Percentiles rank a stretch among this genome's conserved stretches.
phyloP scores from a whole-genome alignment of 2,888 invertebrate species.

The Cephus runcator region DNA sequence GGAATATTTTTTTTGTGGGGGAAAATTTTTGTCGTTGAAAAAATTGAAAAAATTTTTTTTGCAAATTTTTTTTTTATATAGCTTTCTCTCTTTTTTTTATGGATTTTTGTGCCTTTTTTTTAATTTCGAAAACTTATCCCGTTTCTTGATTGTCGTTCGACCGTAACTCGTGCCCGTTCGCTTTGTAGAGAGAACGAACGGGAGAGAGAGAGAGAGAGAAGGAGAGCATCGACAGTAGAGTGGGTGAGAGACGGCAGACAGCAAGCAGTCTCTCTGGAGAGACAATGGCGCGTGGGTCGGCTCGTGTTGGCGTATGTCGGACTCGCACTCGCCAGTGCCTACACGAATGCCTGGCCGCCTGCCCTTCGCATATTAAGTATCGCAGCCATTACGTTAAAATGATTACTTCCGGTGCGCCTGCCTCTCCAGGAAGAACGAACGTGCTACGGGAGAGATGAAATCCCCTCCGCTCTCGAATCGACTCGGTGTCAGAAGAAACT shows the following conservation, averaged over 20 bases:
- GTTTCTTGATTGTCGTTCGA: no score
- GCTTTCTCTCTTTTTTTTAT: no score
- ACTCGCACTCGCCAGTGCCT: constrained; percentile 26
- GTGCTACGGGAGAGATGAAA: no score
- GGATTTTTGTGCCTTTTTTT: no score
- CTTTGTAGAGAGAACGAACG: not conserved
- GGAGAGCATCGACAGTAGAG: not conserved
- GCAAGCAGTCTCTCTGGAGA: constrained; percentile 14
- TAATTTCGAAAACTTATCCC: no score
- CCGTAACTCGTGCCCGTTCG: no score
- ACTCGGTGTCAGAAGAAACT: no score
- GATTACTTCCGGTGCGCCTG: constrained; percentile 51
- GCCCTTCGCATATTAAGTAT: constrained; percentile 45
- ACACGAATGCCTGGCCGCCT: constrained; percentile 20
- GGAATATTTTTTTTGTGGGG: no score
- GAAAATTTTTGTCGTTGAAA: no score
- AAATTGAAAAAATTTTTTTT: no score
- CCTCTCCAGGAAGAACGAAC: constrained; percentile 19
- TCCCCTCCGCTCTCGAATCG: no score
- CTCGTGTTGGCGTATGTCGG: constrained; percentile 53
- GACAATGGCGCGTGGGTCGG: constrained; percentile 64
- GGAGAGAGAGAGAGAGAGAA: not conserved
- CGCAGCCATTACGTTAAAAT: constrained; percentile 50
- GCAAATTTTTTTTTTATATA: no score
- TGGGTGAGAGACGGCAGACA: not conserved